Evolutionary conservation across 2,888 invertebrate species (phyloP), one percentile per base, ranked within the genome.

Genomic region (Drosophila borborema): DNA sequence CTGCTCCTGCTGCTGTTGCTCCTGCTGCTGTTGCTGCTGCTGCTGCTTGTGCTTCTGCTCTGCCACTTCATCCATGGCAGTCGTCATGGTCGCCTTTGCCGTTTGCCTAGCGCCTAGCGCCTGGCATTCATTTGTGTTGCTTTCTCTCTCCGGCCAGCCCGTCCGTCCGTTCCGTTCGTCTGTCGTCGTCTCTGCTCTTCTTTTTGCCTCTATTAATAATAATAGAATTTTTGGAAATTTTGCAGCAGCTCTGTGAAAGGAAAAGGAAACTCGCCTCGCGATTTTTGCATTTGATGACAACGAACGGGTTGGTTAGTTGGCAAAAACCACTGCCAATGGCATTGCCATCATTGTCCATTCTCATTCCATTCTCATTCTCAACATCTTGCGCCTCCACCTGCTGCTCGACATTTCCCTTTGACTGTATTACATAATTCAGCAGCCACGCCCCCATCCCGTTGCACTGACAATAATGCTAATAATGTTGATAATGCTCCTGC

Each of bases 211-310:
- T 84, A 84, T 86, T 85, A 85, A 85, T 88, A 86, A 86, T 86
- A 86, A 86, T 88, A 86, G 88, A 86, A 87, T 86, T 86, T 86
- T 88, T 86, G 84, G 86, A 86, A 85, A 87, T 83, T 86, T 87
- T 76, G 61, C 68, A 67, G 77, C 73, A 79, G 64, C 67, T 56
- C 70, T 64, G 68, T 61, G 73, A 85, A 82, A 85, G 87, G 87
- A 87, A 86, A 82, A 82, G 86, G 84, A 86, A 86, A 69, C 69
- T 83, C 74, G 81, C 74, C 72, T 72, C 77, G 81, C 85, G 85
- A 86, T 83, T 86, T 86, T 86, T 83, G 87, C 85, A 83, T 87
- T 85, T 77, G 84, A 72, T 51, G 80, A 75, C 81, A 82, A 77
- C 72, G 68, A 85, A 85, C 80, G 84, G 81, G 77, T 79, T 84